Conservation (phyloP, 2,888 invertebrate genomes). For the Pristionchus arcanus region DNA sequence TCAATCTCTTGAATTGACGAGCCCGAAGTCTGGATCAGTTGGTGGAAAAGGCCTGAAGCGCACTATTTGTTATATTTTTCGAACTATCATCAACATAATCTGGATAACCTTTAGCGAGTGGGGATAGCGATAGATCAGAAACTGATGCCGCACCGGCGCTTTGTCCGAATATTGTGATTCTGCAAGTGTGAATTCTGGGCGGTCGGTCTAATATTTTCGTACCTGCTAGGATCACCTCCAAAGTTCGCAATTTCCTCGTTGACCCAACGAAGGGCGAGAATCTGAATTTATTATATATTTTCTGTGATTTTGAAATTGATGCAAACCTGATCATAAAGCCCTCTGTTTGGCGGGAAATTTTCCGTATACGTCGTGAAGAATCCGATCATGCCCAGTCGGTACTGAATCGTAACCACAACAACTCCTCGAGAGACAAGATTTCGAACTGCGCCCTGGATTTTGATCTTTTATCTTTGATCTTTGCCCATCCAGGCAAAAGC, state of each 20-base stretch:
- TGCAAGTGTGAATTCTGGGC: background rate
- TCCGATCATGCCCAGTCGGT: constrained; percentile 33
- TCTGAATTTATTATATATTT: background rate
- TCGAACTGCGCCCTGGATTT: constrained; percentile 19
- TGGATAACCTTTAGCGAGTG: constrained; percentile 35
- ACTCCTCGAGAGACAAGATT: constrained; percentile 45
- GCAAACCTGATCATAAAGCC: constrained; percentile 15
- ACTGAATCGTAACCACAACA: constrained; percentile 49
- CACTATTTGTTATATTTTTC: background rate
- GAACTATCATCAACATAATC: no score
- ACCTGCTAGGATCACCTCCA: constrained; percentile 19
- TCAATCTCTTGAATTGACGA: background rate
- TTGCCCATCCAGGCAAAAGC: no score
- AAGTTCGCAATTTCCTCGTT: constrained; percentile 23
- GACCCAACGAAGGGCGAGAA: constrained; percentile 38
- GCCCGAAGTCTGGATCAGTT: constrained; percentile 30
- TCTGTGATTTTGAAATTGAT: background rate
- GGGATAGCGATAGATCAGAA: background rate
- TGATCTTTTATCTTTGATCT: background rate
- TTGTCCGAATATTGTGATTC: constrained; percentile 49
- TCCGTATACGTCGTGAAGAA: constrained; percentile 53
- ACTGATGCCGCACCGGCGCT: constrained; percentile 23
- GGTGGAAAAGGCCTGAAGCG: constrained; percentile 39
- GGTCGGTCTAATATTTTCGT: no score
- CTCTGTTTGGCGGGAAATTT: constrained; percentile 13